These are phyloP conservation scores for Eurois occulta DNA, from an alignment of 2,888 invertebrate genomes.

Conservation along the genomic window DNA sequence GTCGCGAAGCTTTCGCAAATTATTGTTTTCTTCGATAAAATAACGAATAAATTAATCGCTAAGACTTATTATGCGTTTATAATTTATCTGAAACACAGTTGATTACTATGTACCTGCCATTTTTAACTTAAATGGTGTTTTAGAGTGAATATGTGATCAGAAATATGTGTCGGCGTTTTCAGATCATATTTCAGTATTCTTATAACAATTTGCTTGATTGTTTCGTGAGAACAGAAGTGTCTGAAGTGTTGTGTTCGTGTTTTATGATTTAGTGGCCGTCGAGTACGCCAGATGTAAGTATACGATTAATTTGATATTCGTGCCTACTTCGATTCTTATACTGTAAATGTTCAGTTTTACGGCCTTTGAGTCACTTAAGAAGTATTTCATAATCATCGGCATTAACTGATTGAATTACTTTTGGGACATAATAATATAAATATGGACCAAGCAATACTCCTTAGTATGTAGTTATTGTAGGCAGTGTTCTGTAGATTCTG, in stretches of 20 bases:
- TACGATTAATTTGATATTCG: background rate
- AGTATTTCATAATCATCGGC: background rate
- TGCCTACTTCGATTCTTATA: conserved; percentile 3
- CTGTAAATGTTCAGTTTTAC: background rate
- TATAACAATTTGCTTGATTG: conserved; percentile 38
- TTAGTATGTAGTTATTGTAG: background rate
- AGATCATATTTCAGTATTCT: conserved; percentile 57
- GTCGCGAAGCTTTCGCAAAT: conserved; percentile 31
- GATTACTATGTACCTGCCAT: background rate
- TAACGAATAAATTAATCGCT: conserved; percentile 25
- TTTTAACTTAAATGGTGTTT: conserved; percentile 3
- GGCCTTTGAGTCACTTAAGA: rapidly evolving
- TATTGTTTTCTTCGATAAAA: conserved; percentile 35
- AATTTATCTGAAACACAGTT: background rate
- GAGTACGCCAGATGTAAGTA: conserved; percentile 43
- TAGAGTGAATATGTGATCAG: conserved; percentile 16
- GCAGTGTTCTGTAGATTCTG: background rate
- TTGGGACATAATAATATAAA: background rate
- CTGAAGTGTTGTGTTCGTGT: conserved; percentile 43
- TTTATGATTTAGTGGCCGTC: conserved; percentile 14
- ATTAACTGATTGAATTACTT: no score
- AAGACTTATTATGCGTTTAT: background rate
- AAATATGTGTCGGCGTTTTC: conserved; percentile 35
- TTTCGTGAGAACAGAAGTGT: conserved; percentile 39
- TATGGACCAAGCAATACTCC: background rate